Evolutionary conservation across 2,888 invertebrate genomes (phyloP).

Genomic region (Schrankia costaestrigalis): DNA sequence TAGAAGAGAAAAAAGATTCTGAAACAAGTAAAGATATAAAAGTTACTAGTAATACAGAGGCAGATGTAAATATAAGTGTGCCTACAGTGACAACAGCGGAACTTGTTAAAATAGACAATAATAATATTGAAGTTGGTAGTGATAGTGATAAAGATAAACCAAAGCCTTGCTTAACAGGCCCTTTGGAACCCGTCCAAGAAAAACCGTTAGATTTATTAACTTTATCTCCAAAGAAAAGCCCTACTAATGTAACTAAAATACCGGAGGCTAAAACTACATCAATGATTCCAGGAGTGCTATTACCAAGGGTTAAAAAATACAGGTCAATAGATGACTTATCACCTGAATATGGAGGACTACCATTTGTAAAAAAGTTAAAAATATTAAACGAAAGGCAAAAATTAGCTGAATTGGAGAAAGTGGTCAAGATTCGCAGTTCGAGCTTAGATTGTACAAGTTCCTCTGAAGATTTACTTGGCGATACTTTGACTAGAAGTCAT

Average conservation of each 20-base stretch:
- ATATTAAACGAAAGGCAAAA: conserved; percentile 94
- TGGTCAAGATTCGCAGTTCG: conserved; percentile 88
- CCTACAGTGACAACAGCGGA: conserved; percentile 69
- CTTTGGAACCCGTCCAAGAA: conserved; percentile 71
- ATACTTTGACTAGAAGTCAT: conserved; percentile 86
- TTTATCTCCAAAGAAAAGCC: conserved; percentile 60
- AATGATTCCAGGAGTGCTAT: conserved; percentile 47
- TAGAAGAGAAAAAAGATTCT: conserved; percentile 56
- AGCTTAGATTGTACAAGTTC: conserved; percentile 87
- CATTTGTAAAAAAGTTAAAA: conserved; percentile 93
- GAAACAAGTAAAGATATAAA: conserved; percentile 39
- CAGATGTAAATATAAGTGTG: conserved; percentile 57
- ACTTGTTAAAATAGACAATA: conserved; percentile 76
- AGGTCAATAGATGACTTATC: conserved; percentile 92
- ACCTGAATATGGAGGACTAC: conserved; percentile 91
- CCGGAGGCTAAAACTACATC: conserved; percentile 40
- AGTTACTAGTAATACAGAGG: conserved; percentile 42
- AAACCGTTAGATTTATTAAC: conserved; percentile 70
- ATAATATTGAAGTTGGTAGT: conserved; percentile 61
- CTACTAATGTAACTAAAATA: conserved; percentile 35
- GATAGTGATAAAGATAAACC: conserved; percentile 64
- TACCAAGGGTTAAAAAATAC: conserved; percentile 83
- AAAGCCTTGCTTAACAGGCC: conserved; percentile 66
- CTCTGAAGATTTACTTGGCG: conserved; percentile 80
- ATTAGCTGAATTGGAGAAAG: conserved; percentile 89